Conservation (phyloP, 2,888 invertebrate species). For the Patella ulyssiponensis region DNA sequence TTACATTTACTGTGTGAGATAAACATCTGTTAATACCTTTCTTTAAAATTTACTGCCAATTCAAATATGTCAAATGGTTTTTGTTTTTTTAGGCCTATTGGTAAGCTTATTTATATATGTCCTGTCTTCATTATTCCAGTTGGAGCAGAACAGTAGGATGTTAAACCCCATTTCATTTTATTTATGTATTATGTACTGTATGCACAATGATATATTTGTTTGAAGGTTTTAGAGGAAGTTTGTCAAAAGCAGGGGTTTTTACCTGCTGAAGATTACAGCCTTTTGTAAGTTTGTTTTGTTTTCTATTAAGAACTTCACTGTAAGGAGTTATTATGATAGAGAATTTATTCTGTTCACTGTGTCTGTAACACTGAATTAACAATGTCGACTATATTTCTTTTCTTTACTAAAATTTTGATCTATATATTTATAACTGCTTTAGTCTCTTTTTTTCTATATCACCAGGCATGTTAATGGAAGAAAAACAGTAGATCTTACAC, state of each 20-base stretch:
- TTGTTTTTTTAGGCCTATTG: no score
- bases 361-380: neutral
- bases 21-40: no score
- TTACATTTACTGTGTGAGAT: no score
- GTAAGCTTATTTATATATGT: no score
- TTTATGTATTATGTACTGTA: no score
- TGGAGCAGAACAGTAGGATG: no score
- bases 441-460: neutral
- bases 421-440: neutral
- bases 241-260: conserved; percentile 84
- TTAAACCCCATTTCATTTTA: no score
- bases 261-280: conserved; percentile 81
- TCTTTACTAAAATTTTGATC: neutral
- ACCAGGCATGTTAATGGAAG: conserved; percentile 75
- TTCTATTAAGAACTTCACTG: neutral
- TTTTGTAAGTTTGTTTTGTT: conserved; percentile 75
- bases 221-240: conserved; percentile 87
- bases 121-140: no score
- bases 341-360: neutral
- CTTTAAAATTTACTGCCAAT: no score
- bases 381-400: neutral
- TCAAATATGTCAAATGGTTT: no score
- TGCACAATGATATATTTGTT: neutral
- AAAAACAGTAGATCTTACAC: conserved; percentile 82
- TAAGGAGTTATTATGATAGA: neutral